Evolutionary conservation across 2,888 invertebrate genomes (phyloP), one percentile per base, ranked within the genome.

Genomic region (Dioctria linearis): DNA sequence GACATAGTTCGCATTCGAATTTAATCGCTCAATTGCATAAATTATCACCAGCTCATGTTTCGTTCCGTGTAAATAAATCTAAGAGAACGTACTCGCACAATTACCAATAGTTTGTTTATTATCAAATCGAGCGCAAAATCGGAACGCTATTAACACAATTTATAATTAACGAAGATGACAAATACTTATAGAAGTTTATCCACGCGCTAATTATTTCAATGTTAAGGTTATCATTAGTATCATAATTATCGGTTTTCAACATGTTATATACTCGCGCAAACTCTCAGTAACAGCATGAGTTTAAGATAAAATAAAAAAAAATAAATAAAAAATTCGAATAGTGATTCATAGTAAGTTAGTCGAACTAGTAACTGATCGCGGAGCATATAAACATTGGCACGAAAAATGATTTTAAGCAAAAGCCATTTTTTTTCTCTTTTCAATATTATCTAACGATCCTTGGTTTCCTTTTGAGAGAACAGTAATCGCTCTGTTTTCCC

Each of bases 21-120:
- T 25, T 61, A 61, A 6, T 39, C 61, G 61, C 61, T 4, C 61
- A 61, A 61, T 61, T 61, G 61, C 61, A 61, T 25, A 61, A 61
- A 61, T 11, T 39, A 61, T 13, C 61, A 61, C 6, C 61, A 61
- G 6, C 61, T 61, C 39, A 25, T 61, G 61, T 61, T 61, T 37
- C 61, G n/a, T 61, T 37, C 11, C 54, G 11, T 54, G 54, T 11
- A 6, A 54, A 54, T 54, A 54, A 54, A 54, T 54, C n/a, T n/a
- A 11, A 25, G 4, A 1, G 11, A 54, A 11, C 6, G 54, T 54
- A n/a, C 25, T 25, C 25, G 25, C 25, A 2, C 25, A 25, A 25
- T 25, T 25, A 25, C 54, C 54, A 11, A n/a, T 11, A n/a, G n/a
- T 54, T 54, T 6, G n/a, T 4, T 54, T 54, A n/a, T 11, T 54